Base-by-base conservation (phyloP, 2,113 vertebrate genomes). In the Morone saxatilis region DNA sequence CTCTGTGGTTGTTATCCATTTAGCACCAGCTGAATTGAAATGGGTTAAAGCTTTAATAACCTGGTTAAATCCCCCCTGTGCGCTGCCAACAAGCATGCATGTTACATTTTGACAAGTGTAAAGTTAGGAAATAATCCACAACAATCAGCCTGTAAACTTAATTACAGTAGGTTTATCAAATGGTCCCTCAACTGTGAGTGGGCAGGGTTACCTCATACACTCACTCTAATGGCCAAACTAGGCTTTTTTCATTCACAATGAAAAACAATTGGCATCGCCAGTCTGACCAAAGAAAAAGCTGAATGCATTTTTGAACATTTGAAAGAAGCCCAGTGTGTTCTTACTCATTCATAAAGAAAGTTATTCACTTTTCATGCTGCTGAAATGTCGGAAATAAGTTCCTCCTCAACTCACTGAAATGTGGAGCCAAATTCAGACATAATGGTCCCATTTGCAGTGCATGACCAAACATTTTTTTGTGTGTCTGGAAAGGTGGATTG, bases 1-100 rank as follows among this genome's bases (percentile, higher is more conserved):
- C 86, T 80, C 65, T 1, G 57, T 54, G 66, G 78, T 89, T 92
- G 89, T 94, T 92, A 88, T 92, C 90, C 84, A 84, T 90, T 94
- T 91, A 91, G 76, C 83, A 31, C 36, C 20, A 22, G 65, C 77
- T 63, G 70, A 88, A 85, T 85, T 75, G 76, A 90, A 91, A 86
- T 38, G 73, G 80, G 77, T 87, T 86, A 67, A 85, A 82, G 86
- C 76, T 88, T 84, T 86, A 86, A 92, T 87, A 91, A 88, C 76
- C 84, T 81, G 84, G 72, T 86, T 89, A 76, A 87, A 87, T 80
- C 90, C 68, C 76, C 41, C 11, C 71, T 53, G 83, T 38, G 69
- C 5, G 54, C 75, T 80, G 88, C 89, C 80, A 77, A 76, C 80
- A 87, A 67, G 57, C 76, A 61, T 6, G 31, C 88, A 51, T 84